Evolutionary conservation across 1,140 invertebrate genomes (phyloP).

Genomic region (Rhagoletis zephyria): DNA sequence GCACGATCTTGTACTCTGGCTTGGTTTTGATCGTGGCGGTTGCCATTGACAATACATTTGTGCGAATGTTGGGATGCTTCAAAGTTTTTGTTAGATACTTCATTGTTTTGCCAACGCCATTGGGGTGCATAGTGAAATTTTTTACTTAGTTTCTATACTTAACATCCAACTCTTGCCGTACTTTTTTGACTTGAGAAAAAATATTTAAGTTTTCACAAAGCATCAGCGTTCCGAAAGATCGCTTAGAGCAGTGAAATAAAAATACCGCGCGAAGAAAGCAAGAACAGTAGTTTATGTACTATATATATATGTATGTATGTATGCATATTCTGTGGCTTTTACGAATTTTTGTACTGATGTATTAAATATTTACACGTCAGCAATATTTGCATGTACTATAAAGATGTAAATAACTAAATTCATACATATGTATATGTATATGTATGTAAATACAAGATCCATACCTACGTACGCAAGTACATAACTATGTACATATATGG

Average conservation of each 20-base stretch:
- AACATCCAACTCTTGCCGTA: conserved; percentile 13
- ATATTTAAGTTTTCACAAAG: neutral
- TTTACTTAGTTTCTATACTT: conserved; percentile 15
- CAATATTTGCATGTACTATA: neutral
- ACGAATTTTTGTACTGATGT: neutral
- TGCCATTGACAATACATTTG: conserved; percentile 38
- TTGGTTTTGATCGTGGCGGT: conserved; percentile 30
- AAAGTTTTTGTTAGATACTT: neutral
- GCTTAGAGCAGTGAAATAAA: conserved; percentile 4
- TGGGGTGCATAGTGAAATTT: conserved; percentile 28
- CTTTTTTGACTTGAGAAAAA: neutral
- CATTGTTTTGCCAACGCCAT: conserved; percentile 19
- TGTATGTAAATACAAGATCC: neutral
- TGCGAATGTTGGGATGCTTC: neutral
- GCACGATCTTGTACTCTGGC: conserved; percentile 44
- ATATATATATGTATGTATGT: neutral
- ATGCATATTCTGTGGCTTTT: neutral
- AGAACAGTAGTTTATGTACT: neutral
- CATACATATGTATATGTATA: neutral
- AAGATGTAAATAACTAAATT: neutral
- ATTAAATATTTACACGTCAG: no score
- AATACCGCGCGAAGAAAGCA: neutral
- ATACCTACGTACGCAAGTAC: neutral
- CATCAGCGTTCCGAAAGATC: neutral
- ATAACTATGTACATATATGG: no score